These are phyloP conservation scores for Aspidoscelis tigris DNA, from an alignment of 2,113 vertebrate genomes.

Conservation along the genomic window DNA sequence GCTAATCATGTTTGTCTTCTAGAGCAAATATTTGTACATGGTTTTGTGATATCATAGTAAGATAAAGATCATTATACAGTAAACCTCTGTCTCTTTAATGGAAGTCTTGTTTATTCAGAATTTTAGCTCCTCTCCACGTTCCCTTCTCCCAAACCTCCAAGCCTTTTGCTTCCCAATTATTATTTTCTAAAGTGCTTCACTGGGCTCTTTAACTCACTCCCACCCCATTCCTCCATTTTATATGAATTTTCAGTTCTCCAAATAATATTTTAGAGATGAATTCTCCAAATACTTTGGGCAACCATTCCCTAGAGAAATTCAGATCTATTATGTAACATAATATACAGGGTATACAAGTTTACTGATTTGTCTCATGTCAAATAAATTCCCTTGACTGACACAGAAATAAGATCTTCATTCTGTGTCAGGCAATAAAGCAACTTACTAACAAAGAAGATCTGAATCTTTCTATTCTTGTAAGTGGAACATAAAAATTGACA, in stretches of 20 bases:
- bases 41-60: no score
- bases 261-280: background rate
- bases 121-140: no score
- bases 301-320: slow-evolving; percentile 2
- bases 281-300: background rate
- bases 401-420: background rate
- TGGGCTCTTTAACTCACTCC: background rate
- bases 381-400: slow-evolving; percentile 5
- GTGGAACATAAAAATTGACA: slow-evolving; percentile 10
- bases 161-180: background rate
- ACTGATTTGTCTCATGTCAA: background rate
- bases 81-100: no score
- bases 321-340: background rate
- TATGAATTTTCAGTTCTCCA: background rate
- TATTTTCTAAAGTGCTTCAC: background rate
- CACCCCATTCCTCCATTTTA: background rate
- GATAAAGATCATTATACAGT: no score
- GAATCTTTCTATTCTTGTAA: background rate
- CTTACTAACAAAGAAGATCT: background rate
- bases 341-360: background rate
- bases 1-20: no score
- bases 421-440: background rate
- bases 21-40: no score
- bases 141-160: background rate
- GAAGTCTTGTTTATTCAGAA: background rate